Evolutionary conservation across 2,797 vertebrate genomes (phyloP), one percentile per base, ranked within the genome.

Genomic region (Synanceia verrucosa): DNA sequence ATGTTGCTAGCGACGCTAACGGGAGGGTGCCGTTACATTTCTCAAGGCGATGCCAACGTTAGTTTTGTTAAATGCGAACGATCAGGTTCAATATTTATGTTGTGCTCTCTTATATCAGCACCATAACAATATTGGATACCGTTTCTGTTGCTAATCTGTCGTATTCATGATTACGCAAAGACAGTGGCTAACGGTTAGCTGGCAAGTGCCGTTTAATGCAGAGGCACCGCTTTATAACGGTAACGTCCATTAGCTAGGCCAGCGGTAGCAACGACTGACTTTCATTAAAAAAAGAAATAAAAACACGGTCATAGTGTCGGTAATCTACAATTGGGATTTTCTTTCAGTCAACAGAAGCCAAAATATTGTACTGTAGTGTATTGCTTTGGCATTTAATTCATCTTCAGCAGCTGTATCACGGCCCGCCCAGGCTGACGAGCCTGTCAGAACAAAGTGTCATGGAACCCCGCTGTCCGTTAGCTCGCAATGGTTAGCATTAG

Each of bases 391-490:
- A 9, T 81, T 84, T 58, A 65, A 67, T 82, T 78, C 23, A 65
- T 81, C 81, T 82, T 66, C 6, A 36, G 24, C 53, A 55, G 65
- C 76, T 23, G 72, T 46, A 64, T 5, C 34, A 55, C 66, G 88
- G 85, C 87, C 87, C 85, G 73, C 78, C 82, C 81, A 59, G 73
- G 37, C 68, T 75, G 72, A 56, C 41, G 70, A 90, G 78, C 84
- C 88, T 51, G 91, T 82, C 82, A 84, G 89, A 92, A 92, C 91
- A 92, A 91, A 91, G 91, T 93, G 91, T 92, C 85, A 92, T 75
- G 89, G 88, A 89, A 84, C 81, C 91, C 78, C 70, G 80, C 58
- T 83, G 78, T 78, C 78, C 73, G 64, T 78, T 87, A 85, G 85
- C 84, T 79, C 21, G 13, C 24, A n/a, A n/a, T 13, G 43, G 74